A percentile compares a stretch with the other conserved stretches of the same genome.
Conservation (phyloP, 2,113 vertebrate genomes). For the Notothenia rossii region DNA sequence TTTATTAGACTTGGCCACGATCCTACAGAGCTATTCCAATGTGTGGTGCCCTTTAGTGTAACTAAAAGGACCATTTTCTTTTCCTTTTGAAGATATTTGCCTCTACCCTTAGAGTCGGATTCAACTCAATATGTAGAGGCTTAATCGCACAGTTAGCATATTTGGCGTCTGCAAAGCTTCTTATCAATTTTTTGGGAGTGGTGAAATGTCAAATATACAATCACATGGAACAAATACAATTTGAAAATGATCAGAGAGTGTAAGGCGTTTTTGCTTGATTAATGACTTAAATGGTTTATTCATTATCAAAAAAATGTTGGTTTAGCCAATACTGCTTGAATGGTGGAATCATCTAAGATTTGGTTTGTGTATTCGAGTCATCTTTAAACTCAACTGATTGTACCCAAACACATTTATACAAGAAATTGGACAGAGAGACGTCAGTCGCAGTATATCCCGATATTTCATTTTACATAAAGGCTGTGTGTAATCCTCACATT, state of each 20-base stretch:
- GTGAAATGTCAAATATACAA: background rate
- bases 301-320: background rate
- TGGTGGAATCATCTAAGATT: background rate
- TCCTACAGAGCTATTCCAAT: too few relatives aligned
- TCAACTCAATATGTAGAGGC: background rate
- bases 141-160: background rate
- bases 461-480: background rate
- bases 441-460: background rate
- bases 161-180: too few relatives aligned
- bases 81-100: background rate
- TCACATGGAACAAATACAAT: background rate
- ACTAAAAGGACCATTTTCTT: background rate
- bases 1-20: background rate
- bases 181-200: too few relatives aligned
- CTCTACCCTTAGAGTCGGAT: background rate
- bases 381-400: background rate
- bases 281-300: background rate
- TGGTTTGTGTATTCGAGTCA: background rate
- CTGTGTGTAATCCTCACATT: slow-evolving; percentile 2
- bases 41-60: background rate
- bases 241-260: background rate
- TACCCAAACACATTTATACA: background rate
- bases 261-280: background rate
- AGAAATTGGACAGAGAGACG: too few relatives aligned
- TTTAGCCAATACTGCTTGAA: background rate